Evolutionary conservation across 2,113 vertebrate species (phyloP), one percentile per base, ranked within the genome.

Genomic region (Rhadina sibilatrix): DNA sequence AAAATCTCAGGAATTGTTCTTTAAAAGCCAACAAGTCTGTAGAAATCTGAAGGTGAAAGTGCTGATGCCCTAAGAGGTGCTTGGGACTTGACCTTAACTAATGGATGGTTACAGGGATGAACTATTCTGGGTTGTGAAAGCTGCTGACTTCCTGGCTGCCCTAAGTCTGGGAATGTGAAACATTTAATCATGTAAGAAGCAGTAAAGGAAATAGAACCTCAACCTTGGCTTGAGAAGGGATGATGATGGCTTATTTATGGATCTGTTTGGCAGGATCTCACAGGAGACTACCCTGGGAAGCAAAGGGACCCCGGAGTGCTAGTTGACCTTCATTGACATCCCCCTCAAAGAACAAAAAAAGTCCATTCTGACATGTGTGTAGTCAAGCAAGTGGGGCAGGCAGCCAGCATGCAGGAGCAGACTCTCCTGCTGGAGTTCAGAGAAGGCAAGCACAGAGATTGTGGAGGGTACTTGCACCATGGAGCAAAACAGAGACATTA

Each of bases 391-490:
- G 40, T 1, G 37, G 22, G 37, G 27, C 64, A 79, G 65, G 27
- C 1, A 5, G 64, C 11, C 50, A 60, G 44, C 0, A 0, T 12
- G 31, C 27, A 27, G 0, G 15, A 66, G 86, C 1, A 15, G 46
- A n/a, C 16, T 70, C 11, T 79, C 30, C 47, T 61, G 46, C 12
- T 14, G 3, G 11, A 66, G 42, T 37, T 66, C 50, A 74, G 35
- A 37, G 35, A 50, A 57, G 63, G 19, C 37, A 71, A 83, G 56
- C n/a, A 60, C 37, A 57, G 10, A 57, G 10, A 12, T 25, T 23
- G 27, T 31, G 11, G 22, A 84, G 9, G 46, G 30, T 16, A 54
- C 17, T 72, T 72, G 64, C 9, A 81, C 31, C 11, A 18, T 37
- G 35, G 21, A 86, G 30, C 18, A 85, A 47, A 16, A 37, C 2